Evolutionary conservation across 2,888 invertebrate genomes (phyloP).

Genomic region (Heteromurus nitidus): DNA sequence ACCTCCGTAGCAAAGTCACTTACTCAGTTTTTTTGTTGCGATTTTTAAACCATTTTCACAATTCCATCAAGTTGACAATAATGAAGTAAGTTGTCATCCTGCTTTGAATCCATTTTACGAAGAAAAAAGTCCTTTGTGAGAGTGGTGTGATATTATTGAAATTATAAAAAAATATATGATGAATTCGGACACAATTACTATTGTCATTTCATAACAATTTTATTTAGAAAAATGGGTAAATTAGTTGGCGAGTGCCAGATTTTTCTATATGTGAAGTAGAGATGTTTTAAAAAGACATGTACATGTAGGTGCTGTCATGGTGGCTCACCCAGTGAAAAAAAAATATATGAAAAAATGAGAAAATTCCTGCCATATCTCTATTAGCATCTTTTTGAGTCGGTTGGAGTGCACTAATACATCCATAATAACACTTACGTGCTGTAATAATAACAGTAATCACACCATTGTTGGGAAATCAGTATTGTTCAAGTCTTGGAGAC

Average conservation of each 20-base stretch:
- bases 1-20: too few relatives aligned
- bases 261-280: slow-evolving; percentile 14
- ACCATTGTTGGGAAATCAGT: slow-evolving; percentile 64
- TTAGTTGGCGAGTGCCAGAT: slow-evolving; percentile 15
- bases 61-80: too few relatives aligned
- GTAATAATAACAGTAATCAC: slow-evolving; percentile 68
- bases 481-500: slow-evolving; percentile 55
- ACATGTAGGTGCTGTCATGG: not conserved
- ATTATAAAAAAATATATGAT: not conserved
- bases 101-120: too few relatives aligned
- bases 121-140: not conserved
- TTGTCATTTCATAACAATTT: too few relatives aligned
- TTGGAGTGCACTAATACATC: slow-evolving; percentile 38
- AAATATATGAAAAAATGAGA: slow-evolving; percentile 23
- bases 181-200: too few relatives aligned
- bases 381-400: slow-evolving; percentile 49
- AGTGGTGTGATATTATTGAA: not conserved
- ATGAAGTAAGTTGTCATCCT: too few relatives aligned
- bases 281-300: not conserved
- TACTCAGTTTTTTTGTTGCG: too few relatives aligned
- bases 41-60: too few relatives aligned
- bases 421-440: slow-evolving; percentile 63
- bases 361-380: slow-evolving; percentile 60
- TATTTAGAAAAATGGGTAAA: too few relatives aligned
- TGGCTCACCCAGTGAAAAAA: slow-evolving; percentile 29